Evolutionary conservation across 2,113 vertebrate genomes (phyloP), one percentile per base, ranked within the genome.

Genomic region (Pelobates fuscus): DNA sequence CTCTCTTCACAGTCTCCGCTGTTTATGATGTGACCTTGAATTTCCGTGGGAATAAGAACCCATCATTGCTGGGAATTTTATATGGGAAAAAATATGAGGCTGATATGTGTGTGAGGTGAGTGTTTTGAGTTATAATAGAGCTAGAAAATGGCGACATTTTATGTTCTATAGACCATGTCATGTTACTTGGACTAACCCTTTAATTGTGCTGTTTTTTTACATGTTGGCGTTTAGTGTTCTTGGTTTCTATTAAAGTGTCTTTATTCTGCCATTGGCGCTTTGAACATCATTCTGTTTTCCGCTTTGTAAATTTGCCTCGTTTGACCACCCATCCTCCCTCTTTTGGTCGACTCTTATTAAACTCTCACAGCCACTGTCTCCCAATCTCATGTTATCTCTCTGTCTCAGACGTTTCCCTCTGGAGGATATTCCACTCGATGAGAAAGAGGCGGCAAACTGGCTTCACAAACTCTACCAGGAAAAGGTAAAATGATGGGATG

Each of bases 381-480:
- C n/a, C n/a, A n/a, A n/a, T n/a, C n/a, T 37, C 32, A 37, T 10
- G 5, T 37, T 37, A 6, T 37, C 32, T 55, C 20, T 55, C 52
- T 2, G 21, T 41, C 18, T 59, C 84, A 99, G 97, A 89, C 91
- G 97, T 69, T 98, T 96, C 78, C 88, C 96, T 78, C 88, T 99
- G 78, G 94, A 96, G 77, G 94, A 96, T 10, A 97, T 98, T 75
- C 97, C 97, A 15, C 85, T 86, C 70, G 92, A 98, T 83, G 97
- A 99, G 79, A 90, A 90, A 59, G 94, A 93, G 85, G 97, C 96
- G 20, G 95, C 95, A 7, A 84, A 82, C 71, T 99, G 97, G 97
- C 94, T 99, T 79, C 96, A 99, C 81, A 97, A 93, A 80, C 93
- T 99, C 80, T 99, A 99, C 83, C 96, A 96, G 86, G 96, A 99